Evolutionary conservation across 2,888 invertebrate genomes (phyloP), one percentile per base, ranked within the genome.

Genomic region (Cactoblastis cactorum): DNA sequence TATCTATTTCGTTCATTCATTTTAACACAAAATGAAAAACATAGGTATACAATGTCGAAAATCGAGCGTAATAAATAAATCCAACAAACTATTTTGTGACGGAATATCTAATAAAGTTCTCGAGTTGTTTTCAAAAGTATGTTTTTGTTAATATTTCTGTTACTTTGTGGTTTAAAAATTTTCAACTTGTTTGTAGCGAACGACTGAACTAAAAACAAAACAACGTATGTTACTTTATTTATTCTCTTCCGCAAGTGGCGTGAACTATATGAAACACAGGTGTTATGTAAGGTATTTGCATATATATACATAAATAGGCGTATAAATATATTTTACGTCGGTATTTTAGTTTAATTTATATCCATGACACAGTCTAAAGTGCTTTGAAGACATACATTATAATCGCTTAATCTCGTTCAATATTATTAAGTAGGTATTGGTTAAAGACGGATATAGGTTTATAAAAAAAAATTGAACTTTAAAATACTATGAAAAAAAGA

Each of bases 281-380:
- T 12, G 19, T 6, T 46, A 46, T 19, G 14, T 46, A 18, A 17
- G 12, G 18, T 34, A 46, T 34, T 46, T 19, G 14, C 33, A 34
- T 34, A 46, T 46, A 33, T 43, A 24, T 41, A n/a, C 5, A 15
- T 28, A 17, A 28, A 28, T 9, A 4, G 28, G 1, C 28, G 9
- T 28, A 28, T 4, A 9, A 28, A 8, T 28, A 22, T 3, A 22
- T 5, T 22, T 22, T n/a, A n/a, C n/a, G n/a, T n/a, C n/a, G n/a
- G n/a, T n/a, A n/a, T 3, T 9, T 6, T 43, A 43, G 22, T 41
- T 41, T 41, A 3, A 43, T 43, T 43, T 43, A 28, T 28, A 43
- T 43, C 15, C 11, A 11, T 17, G 18, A 14, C 9, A 35, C 12
- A 33, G 18, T 15, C 19, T 22, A 6, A n/a, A n/a, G n/a, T n/a